phyloP scores from a whole-genome alignment of 2,888 invertebrate species.

The Sinohyriopsis cumingii region DNA sequence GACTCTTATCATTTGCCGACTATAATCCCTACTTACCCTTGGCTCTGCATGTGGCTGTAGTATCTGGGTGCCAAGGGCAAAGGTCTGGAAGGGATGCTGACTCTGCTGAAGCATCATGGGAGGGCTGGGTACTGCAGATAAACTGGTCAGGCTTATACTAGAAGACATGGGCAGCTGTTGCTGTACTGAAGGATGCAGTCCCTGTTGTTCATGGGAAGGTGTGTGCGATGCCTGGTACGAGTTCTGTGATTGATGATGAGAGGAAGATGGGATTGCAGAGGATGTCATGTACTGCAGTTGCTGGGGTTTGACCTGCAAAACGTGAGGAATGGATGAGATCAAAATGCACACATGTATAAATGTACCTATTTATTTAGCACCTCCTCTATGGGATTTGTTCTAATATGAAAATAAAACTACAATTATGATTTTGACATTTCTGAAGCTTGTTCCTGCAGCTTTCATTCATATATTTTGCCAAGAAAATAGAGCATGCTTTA shows the following conservation, averaged over 20 bases:
- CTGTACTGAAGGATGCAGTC: neutral
- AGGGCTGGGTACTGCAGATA: slow-evolving; percentile 55
- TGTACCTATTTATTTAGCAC: no score
- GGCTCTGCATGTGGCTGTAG: slow-evolving; percentile 61
- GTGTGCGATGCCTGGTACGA: neutral
- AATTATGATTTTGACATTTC: no score
- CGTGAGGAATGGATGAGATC: neutral
- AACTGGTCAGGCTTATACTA: slow-evolving; percentile 13
- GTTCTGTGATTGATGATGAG: slow-evolving; percentile 1
- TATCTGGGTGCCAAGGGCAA: slow-evolving; percentile 78
- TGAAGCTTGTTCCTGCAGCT: no score
- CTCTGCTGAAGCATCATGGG: slow-evolving; percentile 43
- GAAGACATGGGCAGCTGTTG: slow-evolving; percentile 4
- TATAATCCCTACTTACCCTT: slow-evolving; percentile 44
- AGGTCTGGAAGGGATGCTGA: slow-evolving; percentile 81
- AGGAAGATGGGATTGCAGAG: neutral
- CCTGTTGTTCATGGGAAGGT: slow-evolving; percentile 4
- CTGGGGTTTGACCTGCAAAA: slow-evolving; percentile 81
- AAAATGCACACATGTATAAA: neutral
- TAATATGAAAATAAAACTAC: no score
- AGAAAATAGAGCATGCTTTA: no score
- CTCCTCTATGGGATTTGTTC: no score
- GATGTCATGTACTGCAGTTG: slow-evolving; percentile 76
- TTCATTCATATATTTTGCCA: no score
- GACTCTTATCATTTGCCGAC: no score